Conservation (phyloP, 2,113 vertebrate species). For the Chlorodrepanis virens region DNA sequence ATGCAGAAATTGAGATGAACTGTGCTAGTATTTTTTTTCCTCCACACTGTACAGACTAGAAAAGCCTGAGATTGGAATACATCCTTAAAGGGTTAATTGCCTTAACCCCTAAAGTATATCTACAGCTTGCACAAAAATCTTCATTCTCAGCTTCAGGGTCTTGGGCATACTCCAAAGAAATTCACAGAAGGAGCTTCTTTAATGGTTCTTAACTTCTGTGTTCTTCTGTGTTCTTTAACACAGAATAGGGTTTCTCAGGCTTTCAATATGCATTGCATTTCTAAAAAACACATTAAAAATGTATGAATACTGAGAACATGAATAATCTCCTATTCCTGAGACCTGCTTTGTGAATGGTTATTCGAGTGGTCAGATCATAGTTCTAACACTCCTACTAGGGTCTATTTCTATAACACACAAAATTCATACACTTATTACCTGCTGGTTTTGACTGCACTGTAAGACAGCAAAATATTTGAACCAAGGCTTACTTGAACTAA, state of each 20-base stretch:
- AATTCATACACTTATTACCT: background rate
- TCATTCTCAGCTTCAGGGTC: background rate
- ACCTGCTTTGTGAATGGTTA: background rate
- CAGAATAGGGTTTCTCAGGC: background rate
- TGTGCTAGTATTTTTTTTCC: background rate
- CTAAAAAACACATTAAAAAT: background rate
- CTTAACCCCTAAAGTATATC: background rate
- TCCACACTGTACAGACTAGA: background rate
- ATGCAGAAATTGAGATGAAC: background rate
- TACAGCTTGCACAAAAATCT: background rate
- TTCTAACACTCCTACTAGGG: background rate
- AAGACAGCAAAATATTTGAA: background rate
- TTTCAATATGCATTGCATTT: background rate
- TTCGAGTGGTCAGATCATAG: background rate
- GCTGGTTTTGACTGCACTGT: background rate
- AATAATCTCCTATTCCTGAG: background rate
- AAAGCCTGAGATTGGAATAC: background rate
- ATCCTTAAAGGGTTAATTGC: background rate
- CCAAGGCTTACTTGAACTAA: background rate
- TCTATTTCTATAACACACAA: background rate
- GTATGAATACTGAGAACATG: background rate
- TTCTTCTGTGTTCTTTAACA: background rate
- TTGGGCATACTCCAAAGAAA: background rate
- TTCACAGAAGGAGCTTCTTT: background rate
- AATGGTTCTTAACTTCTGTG: background rate